Conservation (phyloP, 2,888 invertebrate genomes). For the Chironomus riparius region DNA sequence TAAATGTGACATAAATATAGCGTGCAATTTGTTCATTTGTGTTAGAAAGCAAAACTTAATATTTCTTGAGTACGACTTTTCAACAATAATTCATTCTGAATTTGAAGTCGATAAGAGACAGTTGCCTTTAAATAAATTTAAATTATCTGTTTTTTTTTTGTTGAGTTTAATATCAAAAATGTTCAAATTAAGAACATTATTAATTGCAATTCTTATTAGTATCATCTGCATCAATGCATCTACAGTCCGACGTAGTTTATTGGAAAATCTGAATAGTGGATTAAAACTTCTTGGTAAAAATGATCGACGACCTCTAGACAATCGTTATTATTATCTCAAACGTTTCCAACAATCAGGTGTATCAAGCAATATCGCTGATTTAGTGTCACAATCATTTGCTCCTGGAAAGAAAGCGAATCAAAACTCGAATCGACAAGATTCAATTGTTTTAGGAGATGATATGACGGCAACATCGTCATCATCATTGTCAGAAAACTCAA, state of each 20-base stretch:
- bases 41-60: not conserved
- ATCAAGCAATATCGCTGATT: constrained; percentile 47
- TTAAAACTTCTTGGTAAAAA: constrained; percentile 8
- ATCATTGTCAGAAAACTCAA: constrained; percentile 36
- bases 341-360: not conserved
- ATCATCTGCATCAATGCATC: not conserved
- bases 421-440: constrained; percentile 31
- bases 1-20: not conserved
- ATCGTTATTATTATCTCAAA: not conserved
- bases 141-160: too few relatives aligned
- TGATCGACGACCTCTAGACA: not conserved
- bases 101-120: constrained; percentile 11
- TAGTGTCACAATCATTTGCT: constrained; percentile 50
- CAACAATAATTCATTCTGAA: constrained; percentile 1
- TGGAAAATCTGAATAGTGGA: constrained; percentile 9
- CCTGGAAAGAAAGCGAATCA: constrained; percentile 29
- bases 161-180: not conserved
- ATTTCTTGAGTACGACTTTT: not conserved
- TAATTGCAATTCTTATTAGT: not conserved
- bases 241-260: not conserved
- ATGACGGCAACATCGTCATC: too few relatives aligned
- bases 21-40: not conserved
- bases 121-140: not conserved
- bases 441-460: constrained; percentile 27
- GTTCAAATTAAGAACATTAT: not conserved